Base-by-base conservation (phyloP, 2,797 vertebrate species). In the Alosa sapidissima region DNA sequence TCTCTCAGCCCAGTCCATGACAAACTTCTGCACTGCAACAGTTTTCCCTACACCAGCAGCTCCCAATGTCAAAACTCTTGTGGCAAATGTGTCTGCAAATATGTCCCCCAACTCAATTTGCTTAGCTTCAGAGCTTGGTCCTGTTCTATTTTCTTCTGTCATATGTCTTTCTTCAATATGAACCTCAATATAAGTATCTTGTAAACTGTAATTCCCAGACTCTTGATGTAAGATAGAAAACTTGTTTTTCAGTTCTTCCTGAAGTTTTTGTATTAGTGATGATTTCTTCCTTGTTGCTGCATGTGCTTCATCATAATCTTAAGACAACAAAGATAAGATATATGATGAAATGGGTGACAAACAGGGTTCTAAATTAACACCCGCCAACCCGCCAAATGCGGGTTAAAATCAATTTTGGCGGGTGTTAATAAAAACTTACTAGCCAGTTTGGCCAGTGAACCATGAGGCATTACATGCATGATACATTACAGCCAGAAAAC, bases 261-360 rank as follows among this genome's bases (percentile, higher is more conserved):
- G 9, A 68, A 68, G 62, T 3, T 68, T 68, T 24, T 68, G 28
- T 68, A 10, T 68, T 3, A 68, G 28, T 33, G 28, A 33, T 13
- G 58, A 62, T 62, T 62, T 62, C n/a, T n/a, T 62, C n/a, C 58
- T 24, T 62, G 58, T 62, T n/a, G 7, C 58, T 62, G 58, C n/a
- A 9, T 62, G 58, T 1, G 21, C 58, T 62, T n/a, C 58, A 62
- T 6, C 21, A 52, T 52, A 52, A 52, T 52, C 51, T 52, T 13
- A 7, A 24, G 58, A 68, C 60, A 65, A 65, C 1, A 28, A 68
- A 5, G 21, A 24, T 33, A 33, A 13, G 33, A 24, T 10, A 28
- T 28, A 3, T 14, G 11, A 14, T 52, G 11, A 52, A 1, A 41
- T 41, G 41, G 41, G 28, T 28, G 28, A 28, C 28, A 28, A 28